Base-by-base conservation (phyloP, 2,888 invertebrate genomes). In the Micropterix aruncella region DNA sequence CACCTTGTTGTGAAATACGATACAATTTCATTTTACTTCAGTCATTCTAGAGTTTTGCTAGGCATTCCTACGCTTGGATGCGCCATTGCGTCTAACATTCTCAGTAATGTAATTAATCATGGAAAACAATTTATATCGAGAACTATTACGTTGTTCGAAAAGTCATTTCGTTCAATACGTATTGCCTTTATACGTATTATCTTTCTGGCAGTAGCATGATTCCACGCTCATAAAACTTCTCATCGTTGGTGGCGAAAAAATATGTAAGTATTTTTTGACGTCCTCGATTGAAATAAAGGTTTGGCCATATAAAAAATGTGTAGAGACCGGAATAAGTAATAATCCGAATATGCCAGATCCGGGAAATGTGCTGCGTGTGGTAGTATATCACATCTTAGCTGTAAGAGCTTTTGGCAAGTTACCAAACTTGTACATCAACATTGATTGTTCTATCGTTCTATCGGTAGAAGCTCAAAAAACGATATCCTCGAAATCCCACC, bases 171-270 rank as follows among this genome's bases (percentile, higher is more conserved):
- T n/a, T n/a, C n/a, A n/a, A n/a, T n/a, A n/a, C n/a, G n/a, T n/a
- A n/a, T n/a, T n/a, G n/a, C n/a, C n/a, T n/a, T n/a, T n/a, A n/a
- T n/a, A n/a, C n/a, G n/a, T n/a, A n/a, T n/a, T n/a, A 48, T 47
- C 43, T 47, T 49, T 46, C 47, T 19, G 46, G n/a, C 16, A 49
- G 39, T 42, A 45, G 41, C n/a, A n/a, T n/a, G n/a, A n/a, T n/a
- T n/a, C n/a, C n/a, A n/a, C n/a, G n/a, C n/a, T n/a, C n/a, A n/a
- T 42, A 44, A 37, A 50, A 50, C 12, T 40, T 44, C 15, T 41
- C 9, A 2, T 50, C 18, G 42, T 48, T 44, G 17, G 37, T 17
- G 18, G 40, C 37, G 38, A 46, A 48, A 44, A 46, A 48, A n/a
- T 27, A 27, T 40, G 38, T 12, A 46, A 15, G n/a, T 50, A 18